A percentile compares a stretch with the other conserved stretches of the same genome.
phyloP scores from a whole-genome alignment of 2,113 vertebrate genomes.

The Camelus dromedarius region DNA sequence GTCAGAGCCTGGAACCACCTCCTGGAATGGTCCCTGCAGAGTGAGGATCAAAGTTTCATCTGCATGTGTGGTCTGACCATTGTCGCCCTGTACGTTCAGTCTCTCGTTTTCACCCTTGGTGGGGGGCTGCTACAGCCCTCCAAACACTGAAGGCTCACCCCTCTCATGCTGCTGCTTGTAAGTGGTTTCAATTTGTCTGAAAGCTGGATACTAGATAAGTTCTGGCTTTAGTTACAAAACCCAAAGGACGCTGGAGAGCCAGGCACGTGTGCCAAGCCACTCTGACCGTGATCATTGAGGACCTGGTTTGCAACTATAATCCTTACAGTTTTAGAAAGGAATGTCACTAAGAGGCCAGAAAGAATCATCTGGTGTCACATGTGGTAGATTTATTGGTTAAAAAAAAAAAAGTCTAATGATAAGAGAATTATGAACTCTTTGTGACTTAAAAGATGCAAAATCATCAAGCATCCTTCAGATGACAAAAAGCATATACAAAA shows the following conservation, averaged over 20 bases:
- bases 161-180: background rate
- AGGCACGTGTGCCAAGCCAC: background rate
- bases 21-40: background rate
- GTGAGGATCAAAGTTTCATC: background rate
- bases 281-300: constrained; percentile 55
- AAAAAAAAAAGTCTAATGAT: background rate
- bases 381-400: background rate
- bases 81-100: background rate
- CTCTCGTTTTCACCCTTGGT: background rate
- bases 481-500: background rate
- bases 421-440: constrained; percentile 40
- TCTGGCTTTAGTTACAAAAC: constrained; percentile 41
- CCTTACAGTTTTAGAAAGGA: constrained; percentile 69
- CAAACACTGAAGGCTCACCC: background rate
- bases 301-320: background rate
- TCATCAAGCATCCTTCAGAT: background rate
- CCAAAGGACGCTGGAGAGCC: constrained; percentile 43
- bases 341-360: constrained; percentile 52
- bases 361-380: constrained; percentile 16
- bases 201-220: constrained; percentile 35
- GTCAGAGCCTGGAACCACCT: background rate
- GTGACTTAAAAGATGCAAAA: constrained; percentile 14
- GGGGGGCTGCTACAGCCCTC: background rate
- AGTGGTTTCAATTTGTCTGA: background rate
- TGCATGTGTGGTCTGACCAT: background rate